Evolutionary conservation across 2,888 invertebrate genomes (phyloP).

Genomic region (Cryptocephalus primarius): DNA sequence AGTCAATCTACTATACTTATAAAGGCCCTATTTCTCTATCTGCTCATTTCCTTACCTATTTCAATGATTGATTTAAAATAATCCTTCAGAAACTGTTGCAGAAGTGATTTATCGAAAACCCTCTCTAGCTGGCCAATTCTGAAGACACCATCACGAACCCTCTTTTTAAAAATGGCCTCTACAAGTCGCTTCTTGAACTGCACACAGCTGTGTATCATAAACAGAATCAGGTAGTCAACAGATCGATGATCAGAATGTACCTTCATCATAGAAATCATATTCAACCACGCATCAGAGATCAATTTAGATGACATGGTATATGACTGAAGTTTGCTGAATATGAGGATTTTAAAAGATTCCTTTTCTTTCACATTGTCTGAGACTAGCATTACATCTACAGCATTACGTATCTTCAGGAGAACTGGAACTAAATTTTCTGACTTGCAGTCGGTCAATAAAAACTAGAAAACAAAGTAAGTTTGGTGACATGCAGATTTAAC

Average conservation of each 20-base stretch:
- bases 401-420: constrained; percentile 36
- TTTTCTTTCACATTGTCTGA: constrained; percentile 34
- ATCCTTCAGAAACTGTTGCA: constrained; percentile 38
- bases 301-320: constrained; percentile 46
- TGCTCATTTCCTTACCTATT: constrained; percentile 24
- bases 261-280: constrained; percentile 44
- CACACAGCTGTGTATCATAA: constrained; percentile 52
- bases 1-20: too few species aligned
- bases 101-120: constrained; percentile 44
- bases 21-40: too few species aligned
- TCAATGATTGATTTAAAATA: constrained; percentile 45
- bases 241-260: constrained; percentile 46
- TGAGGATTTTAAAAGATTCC: constrained; percentile 48
- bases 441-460: constrained; percentile 43
- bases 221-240: constrained; percentile 54
- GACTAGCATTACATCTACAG: constrained; percentile 36
- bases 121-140: constrained; percentile 46
- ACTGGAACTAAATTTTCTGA: constrained; percentile 20
- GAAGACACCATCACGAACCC: constrained; percentile 49
- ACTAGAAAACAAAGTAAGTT: constrained; percentile 31
- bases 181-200: constrained; percentile 49
- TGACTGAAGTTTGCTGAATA: constrained; percentile 46
- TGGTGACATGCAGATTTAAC: not conserved
- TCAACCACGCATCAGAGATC: constrained; percentile 46
- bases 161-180: constrained; percentile 51